Evolutionary conservation across 2,797 vertebrate species (phyloP), one percentile per base, ranked within the genome.

Genomic region (Yasuhikotakia modesta): DNA sequence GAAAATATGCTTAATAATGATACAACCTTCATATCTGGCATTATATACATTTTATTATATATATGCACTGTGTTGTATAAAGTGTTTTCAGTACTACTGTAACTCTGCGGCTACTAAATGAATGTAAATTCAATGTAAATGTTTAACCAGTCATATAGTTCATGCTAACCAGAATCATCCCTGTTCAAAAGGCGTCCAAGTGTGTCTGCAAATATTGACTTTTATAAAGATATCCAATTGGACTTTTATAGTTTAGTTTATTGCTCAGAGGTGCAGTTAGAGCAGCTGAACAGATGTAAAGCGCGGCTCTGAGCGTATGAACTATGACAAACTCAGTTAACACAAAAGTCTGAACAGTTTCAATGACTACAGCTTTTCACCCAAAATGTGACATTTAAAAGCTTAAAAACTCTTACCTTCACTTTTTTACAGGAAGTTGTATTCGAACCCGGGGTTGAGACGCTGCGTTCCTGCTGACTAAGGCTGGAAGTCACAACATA

Each of bases 331-430:
- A 74, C 27, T 17, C 7, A 2, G 3, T 27, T 27, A 27, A 27
- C 11, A 11, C 16, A 5, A 30, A 27, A 0, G 19, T 48, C 11
- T 3, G 45, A 48, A 48, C 46, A 30, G 13, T 46, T 13, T 17
- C 12, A 76, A 22, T 2, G 5, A 21, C 8, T 30, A 57, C 2
- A 55, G 17, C 35, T 48, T 57, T 11, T 32, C 30, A 22, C 52
- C 46, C 1, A 3, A 48, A 43, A 35, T 2, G n/a, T 1, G 46
- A 19, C 1, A 63, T 10, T 21, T 19, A 11, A 12, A 8, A 66
- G 45, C 11, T 35, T 60, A 57, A 5, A 22, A 10, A 46, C n/a
- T 69, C 45, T 77, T 70, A 77, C 75, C 66, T 69, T 5, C 8
- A 6, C 1, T 60, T 50, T 14, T 65, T 68, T 76, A 7, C 2